phyloP scores from a whole-genome alignment of 1,140 invertebrate species.

The Hyphantria cunea region DNA sequence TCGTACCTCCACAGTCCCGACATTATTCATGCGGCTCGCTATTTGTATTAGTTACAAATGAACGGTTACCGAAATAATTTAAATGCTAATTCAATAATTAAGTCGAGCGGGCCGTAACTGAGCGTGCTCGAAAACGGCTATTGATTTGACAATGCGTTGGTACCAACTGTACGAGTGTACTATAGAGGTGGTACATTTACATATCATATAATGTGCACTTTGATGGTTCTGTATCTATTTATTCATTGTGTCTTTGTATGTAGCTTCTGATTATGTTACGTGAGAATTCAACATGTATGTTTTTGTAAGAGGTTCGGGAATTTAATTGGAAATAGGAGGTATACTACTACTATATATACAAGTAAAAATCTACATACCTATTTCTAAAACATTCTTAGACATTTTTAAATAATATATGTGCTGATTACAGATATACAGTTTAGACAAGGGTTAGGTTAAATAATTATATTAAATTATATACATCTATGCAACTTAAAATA shows the following conservation, averaged over 20 bases:
- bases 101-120: constrained; percentile 65
- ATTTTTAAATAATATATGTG: too few species aligned
- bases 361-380: too few species aligned
- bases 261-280: too few species aligned
- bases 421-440: too few species aligned
- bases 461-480: too few species aligned
- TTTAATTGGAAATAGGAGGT: too few species aligned
- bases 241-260: not conserved
- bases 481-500: too few species aligned
- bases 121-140: constrained; percentile 47
- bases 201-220: not conserved
- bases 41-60: constrained; percentile 83
- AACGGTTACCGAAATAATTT: constrained; percentile 82
- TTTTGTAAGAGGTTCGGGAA: too few species aligned
- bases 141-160: constrained; percentile 36
- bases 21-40: constrained; percentile 79
- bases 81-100: constrained; percentile 83
- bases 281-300: too few species aligned
- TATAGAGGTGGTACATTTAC: not conserved
- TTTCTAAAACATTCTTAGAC: too few species aligned
- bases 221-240: not conserved
- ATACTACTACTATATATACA: too few species aligned
- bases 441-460: too few species aligned
- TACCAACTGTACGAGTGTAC: constrained; percentile 20
- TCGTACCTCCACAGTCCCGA: constrained; percentile 23